These are phyloP conservation scores for Polypterus bichir DNA, from an alignment of 2,113 vertebrate species.

Conservation along the genomic window DNA sequence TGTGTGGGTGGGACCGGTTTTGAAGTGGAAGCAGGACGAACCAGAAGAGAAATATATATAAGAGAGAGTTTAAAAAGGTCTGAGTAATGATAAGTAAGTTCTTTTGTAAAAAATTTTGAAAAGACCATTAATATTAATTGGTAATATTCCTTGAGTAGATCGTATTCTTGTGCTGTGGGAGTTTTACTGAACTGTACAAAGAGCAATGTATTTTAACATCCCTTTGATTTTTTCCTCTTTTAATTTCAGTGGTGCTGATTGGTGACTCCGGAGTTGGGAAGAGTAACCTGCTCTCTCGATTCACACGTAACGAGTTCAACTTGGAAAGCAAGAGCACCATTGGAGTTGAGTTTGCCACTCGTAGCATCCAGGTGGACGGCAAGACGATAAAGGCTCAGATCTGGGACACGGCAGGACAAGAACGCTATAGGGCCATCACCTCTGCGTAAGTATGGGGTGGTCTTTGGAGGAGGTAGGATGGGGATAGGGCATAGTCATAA, in stretches of 20 bases:
- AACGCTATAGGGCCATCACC: constrained; percentile 91
- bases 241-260: constrained; percentile 74
- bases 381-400: constrained; percentile 96
- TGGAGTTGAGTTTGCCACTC: constrained; percentile 89
- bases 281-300: constrained; percentile 90
- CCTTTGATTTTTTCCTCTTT: background rate
- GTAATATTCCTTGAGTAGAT: too few relatives aligned
- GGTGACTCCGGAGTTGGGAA: constrained; percentile 94
- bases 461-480: background rate
- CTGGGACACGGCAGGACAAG: constrained; percentile 93
- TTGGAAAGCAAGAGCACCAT: constrained; percentile 97
- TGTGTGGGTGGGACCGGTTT: too few relatives aligned
- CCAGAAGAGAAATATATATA: too few relatives aligned
- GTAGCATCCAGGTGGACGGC: constrained; percentile 92
- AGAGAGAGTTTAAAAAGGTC: too few relatives aligned
- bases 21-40: too few relatives aligned
- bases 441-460: constrained; percentile 72
- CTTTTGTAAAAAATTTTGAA: too few relatives aligned
- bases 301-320: constrained; percentile 95
- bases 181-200: too few relatives aligned
- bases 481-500: background rate
- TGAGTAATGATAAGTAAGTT: too few relatives aligned
- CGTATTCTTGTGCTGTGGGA: too few relatives aligned
- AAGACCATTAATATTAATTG: too few relatives aligned
- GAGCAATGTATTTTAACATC: too few relatives aligned